Evolutionary conservation across 2,888 invertebrate genomes (phyloP).

Genomic region (Pilophorus perplexus): DNA sequence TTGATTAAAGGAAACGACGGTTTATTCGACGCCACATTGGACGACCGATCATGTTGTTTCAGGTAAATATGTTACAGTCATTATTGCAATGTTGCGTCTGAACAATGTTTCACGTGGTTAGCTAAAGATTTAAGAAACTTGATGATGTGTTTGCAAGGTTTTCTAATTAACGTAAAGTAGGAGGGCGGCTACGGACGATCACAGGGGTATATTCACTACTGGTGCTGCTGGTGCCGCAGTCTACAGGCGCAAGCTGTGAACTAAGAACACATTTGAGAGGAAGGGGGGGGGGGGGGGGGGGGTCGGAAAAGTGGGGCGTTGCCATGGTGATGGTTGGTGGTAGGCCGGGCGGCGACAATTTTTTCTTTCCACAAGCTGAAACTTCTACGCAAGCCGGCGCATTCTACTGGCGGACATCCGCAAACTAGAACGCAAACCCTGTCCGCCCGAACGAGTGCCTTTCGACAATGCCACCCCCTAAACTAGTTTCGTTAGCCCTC

Average conservation of each 20-base stretch:
- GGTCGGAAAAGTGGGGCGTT: too few species aligned
- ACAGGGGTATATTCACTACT: neutral
- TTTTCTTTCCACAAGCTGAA: neutral
- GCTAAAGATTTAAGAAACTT: too few species aligned
- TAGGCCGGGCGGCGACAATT: neutral
- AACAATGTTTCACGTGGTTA: too few species aligned
- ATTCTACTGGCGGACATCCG: neutral
- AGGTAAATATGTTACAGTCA: too few species aligned
- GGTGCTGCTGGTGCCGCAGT: neutral
- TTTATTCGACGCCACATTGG: too few species aligned
- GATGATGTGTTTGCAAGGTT: neutral
- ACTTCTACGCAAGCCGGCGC: slow-evolving; percentile 6
- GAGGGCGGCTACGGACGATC: neutral
- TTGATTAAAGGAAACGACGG: too few species aligned
- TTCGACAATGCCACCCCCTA: neutral
- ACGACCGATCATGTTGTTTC: too few species aligned
- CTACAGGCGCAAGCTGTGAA: neutral
- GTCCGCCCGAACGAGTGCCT: neutral
- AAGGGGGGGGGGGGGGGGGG: too few species aligned
- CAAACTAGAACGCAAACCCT: slow-evolving; percentile 2
- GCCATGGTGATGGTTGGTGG: too few species aligned
- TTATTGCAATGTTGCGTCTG: too few species aligned
- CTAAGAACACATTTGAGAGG: neutral
- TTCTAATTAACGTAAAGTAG: neutral
- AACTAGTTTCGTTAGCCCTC: neutral